phyloP scores from a whole-genome alignment of 2,113 vertebrate genomes.

The Lethenteron camtschaticum region DNA sequence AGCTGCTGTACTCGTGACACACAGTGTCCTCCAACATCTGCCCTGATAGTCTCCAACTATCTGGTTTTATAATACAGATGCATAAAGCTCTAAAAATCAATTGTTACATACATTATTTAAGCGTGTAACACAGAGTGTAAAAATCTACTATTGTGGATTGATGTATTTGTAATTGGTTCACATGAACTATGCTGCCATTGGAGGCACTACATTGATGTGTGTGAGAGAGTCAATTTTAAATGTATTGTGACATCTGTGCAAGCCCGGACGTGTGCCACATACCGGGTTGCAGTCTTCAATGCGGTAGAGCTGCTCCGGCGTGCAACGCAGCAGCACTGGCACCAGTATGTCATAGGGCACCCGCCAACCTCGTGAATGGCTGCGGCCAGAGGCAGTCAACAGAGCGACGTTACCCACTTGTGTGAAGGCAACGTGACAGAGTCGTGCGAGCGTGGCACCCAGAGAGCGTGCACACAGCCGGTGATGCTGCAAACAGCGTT shows the following conservation, averaged over 20 bases:
- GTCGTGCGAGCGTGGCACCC: too few species aligned
- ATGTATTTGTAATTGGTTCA: not conserved
- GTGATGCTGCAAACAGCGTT: too few species aligned
- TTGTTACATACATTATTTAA: too few species aligned
- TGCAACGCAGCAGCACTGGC: constrained; percentile 52
- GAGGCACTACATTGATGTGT: not conserved
- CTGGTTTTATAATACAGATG: too few species aligned
- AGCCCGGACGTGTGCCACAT: constrained; percentile 13
- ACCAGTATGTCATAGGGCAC: constrained; percentile 65
- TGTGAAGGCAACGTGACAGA: too few species aligned
- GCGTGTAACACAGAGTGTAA: too few species aligned
- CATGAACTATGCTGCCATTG: not conserved
- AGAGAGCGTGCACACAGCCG: too few species aligned
- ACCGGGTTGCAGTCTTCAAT: constrained; percentile 61
- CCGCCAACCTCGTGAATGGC: constrained; percentile 48
- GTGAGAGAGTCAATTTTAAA: not conserved
- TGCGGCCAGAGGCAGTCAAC: constrained; percentile 13
- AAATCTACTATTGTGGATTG: not conserved
- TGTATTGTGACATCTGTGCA: constrained; percentile 3
- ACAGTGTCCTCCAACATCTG: too few species aligned
- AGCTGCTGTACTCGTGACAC: too few species aligned
- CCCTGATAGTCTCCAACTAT: too few species aligned
- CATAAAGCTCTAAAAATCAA: too few species aligned
- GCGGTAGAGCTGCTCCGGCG: constrained; percentile 41
- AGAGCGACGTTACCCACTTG: too few species aligned